Evolutionary conservation across 2,797 vertebrate species (phyloP).

Genomic region (Otolemur crassicaudatus): DNA sequence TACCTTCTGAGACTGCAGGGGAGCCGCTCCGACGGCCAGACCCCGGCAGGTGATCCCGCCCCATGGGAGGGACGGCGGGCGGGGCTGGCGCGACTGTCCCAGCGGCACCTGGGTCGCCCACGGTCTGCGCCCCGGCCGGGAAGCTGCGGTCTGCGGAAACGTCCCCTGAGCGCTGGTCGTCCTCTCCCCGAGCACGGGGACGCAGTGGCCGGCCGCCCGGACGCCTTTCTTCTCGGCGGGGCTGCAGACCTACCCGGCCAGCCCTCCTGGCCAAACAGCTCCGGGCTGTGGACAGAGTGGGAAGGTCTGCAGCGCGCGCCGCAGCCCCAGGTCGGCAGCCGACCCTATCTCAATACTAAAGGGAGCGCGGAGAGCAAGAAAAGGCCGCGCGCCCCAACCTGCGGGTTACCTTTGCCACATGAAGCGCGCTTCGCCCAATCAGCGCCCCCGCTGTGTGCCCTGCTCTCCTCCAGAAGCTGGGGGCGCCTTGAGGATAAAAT

Average conservation of each 20-base stretch:
- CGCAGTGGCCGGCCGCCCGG: background rate
- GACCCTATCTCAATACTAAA: background rate
- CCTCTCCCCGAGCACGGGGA: fast-evolving
- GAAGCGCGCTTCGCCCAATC: background rate
- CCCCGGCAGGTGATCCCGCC: background rate
- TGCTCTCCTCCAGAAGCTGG: background rate
- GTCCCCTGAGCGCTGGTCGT: background rate
- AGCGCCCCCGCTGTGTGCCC: background rate
- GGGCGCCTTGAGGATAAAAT: background rate
- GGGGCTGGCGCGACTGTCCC: background rate
- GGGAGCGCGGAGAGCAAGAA: background rate
- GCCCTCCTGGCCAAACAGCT: background rate
- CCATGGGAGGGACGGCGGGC: background rate
- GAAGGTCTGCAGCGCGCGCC: background rate
- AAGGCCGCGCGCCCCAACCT: fast-evolving
- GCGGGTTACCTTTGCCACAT: background rate
- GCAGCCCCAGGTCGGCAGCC: background rate
- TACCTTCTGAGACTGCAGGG: background rate
- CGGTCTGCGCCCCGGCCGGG: fast-evolving
- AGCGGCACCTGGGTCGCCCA: background rate
- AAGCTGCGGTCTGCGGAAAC: fast-evolving
- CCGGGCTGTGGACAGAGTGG: background rate
- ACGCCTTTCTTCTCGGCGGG: background rate
- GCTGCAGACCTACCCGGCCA: background rate
- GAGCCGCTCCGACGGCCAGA: background rate